Base-by-base conservation (phyloP, 2,113 vertebrate species). In the Cochlearius cochlearius region DNA sequence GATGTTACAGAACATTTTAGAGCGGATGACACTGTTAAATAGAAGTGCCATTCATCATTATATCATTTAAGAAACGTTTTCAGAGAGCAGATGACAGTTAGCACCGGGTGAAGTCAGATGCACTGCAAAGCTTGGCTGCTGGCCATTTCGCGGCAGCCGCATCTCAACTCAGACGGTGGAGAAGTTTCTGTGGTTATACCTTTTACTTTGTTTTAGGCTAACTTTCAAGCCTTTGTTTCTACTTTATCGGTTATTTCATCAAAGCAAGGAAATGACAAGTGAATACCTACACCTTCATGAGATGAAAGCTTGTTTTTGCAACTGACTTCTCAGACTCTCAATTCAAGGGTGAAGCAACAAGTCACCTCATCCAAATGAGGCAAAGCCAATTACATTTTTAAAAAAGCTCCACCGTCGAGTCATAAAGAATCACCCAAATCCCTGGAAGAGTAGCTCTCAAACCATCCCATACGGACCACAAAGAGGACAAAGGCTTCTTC, bases 251-350 rank as follows among this genome's bases (percentile, higher is more conserved):
- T 62, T 63, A 75, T 39, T 94, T 85, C 76, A 94, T 84, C 73
- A 94, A 86, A 86, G 56, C 64, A 78, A 93, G 25, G 79, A 95
- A 95, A 84, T 5, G 21, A 38, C 66, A 78, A 88, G 22, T 49
- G 77, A 91, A 80, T 90, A 88, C 6, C 3, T 76, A 63, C 18
- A 66, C 29, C 50, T 80, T 66, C 0, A 1, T 5, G 22, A 89
- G 64, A 92, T 23, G 15, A 89, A 95, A 96, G 80, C 36, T 60
- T 60, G 43, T 60, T 86, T 94, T 95, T 75, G n/a, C 79, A 96
- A 78, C 47, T 7, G 39, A 52, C 73, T 96, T 88, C 73, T 81
- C 90, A 83, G 72, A 39, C 68, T 94, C 58, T 43, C 36, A 26
- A 64, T 39, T 76, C 9, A 5, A 5, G 74, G 38, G 68, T 45